phyloP scores from a whole-genome alignment of 2,797 vertebrate genomes.

The Paratrypauchen microcephalus region DNA sequence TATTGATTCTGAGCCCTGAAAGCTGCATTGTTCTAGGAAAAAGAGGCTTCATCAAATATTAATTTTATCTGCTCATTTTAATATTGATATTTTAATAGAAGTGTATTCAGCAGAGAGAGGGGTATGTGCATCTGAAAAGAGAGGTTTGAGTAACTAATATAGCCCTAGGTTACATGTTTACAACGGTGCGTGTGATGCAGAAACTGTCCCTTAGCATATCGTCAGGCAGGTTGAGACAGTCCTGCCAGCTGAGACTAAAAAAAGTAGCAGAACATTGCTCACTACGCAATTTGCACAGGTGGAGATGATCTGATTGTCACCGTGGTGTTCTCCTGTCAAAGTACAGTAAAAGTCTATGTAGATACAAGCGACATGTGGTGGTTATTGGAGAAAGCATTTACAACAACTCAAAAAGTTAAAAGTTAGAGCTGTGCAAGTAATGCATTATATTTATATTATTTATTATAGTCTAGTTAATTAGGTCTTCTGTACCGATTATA shows the following conservation, averaged over 20 bases:
- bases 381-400: slow-evolving; percentile 20
- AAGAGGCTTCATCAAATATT: slow-evolving; percentile 77
- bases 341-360: slow-evolving; percentile 53
- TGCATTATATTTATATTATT: too few species aligned
- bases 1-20: slow-evolving; percentile 75
- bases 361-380: slow-evolving; percentile 43
- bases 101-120: slow-evolving; percentile 31
- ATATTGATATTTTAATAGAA: slow-evolving; percentile 72
- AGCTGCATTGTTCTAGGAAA: slow-evolving; percentile 68
- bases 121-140: slow-evolving; percentile 32
- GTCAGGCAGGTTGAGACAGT: slow-evolving; percentile 15
- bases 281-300: slow-evolving; percentile 57
- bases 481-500: too few species aligned
- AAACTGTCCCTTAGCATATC: slow-evolving; percentile 16
- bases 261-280: slow-evolving; percentile 40
- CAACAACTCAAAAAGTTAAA: neutral
- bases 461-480: too few species aligned
- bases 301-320: slow-evolving; percentile 36
- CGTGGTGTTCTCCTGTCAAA: slow-evolving; percentile 47
- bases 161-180: slow-evolving; percentile 28
- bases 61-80: slow-evolving; percentile 60
- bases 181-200: slow-evolving; percentile 3
- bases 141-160: slow-evolving; percentile 21
- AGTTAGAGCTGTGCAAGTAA: too few species aligned
- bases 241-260: slow-evolving; percentile 20